phyloP scores from a whole-genome alignment of 64 coral and sea anemone species.

The Pocillopora verrucosa region DNA sequence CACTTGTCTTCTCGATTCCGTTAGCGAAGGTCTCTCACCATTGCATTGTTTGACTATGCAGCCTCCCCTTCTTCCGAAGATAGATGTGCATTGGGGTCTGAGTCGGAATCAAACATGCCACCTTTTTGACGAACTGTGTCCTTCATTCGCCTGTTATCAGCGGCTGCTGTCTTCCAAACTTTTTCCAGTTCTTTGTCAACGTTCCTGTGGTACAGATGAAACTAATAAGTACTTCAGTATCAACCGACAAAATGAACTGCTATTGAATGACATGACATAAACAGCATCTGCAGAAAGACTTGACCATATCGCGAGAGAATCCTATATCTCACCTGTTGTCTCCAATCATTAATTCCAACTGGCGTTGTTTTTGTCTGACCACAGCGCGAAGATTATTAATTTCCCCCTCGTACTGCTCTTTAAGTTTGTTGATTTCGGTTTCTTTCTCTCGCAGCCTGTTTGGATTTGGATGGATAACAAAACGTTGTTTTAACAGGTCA shows the following conservation, averaged over 20 bases:
- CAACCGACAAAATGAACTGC: too few species aligned
- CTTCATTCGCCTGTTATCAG: conserved; percentile 63
- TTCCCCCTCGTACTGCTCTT: conserved; percentile 82
- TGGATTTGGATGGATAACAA: background rate
- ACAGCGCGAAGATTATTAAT: conserved; percentile 72
- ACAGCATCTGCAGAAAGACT: too few species aligned
- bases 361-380: conserved; percentile 76
- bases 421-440: conserved; percentile 74
- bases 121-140: conserved; percentile 45
- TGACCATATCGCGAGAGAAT: background rate
- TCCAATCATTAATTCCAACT: conserved; percentile 79
- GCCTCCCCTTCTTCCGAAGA: conserved; percentile 44
- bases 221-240: background rate
- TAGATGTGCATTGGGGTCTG: conserved; percentile 33
- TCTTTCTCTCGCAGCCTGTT: conserved; percentile 89
- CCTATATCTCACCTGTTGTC: conserved; percentile 62
- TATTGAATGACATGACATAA: too few species aligned
- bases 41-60: background rate
- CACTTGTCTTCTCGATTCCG: background rate
- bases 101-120: conserved; percentile 19
- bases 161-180: conserved; percentile 51
- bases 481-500: too few species aligned
- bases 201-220: conserved; percentile 9
- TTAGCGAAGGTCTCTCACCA: background rate
- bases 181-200: conserved; percentile 58